Conservation (phyloP, 2,113 vertebrate species). For the Trochalopteron elliotii region DNA sequence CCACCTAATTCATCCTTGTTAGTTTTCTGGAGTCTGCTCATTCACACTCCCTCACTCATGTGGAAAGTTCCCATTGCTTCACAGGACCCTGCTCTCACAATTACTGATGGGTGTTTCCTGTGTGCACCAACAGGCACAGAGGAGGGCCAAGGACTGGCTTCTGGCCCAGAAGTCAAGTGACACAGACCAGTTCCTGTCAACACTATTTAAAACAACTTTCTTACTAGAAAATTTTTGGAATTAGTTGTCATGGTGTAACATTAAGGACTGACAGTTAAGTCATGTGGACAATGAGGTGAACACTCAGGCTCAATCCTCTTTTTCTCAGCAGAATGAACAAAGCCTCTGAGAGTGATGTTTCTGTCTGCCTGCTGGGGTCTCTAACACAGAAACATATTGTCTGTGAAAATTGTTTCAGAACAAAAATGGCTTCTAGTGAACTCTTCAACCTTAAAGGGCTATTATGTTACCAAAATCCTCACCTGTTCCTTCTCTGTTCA, state of each 20-base stretch:
- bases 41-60: neutral
- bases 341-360: neutral
- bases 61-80: neutral
- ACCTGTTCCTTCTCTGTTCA: neutral
- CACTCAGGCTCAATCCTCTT: neutral
- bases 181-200: neutral
- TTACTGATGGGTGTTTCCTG: neutral
- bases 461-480: neutral
- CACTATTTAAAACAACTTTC: neutral
- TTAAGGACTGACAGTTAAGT: neutral
- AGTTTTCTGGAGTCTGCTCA: neutral
- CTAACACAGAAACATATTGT: neutral
- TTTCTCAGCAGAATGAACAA: neutral
- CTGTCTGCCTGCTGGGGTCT: neutral
- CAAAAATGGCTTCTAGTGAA: neutral
- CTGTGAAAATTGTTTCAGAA: neutral
- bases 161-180: neutral
- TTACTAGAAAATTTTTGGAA: neutral
- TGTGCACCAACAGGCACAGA: neutral
- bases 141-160: neutral
- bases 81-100: neutral
- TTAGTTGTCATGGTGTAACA: accelerated
- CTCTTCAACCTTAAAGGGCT: neutral
- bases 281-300: neutral
- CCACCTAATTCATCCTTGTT: neutral